Evolutionary conservation across 2,888 invertebrate species (phyloP).

Genomic region (Drosophila colorata): DNA sequence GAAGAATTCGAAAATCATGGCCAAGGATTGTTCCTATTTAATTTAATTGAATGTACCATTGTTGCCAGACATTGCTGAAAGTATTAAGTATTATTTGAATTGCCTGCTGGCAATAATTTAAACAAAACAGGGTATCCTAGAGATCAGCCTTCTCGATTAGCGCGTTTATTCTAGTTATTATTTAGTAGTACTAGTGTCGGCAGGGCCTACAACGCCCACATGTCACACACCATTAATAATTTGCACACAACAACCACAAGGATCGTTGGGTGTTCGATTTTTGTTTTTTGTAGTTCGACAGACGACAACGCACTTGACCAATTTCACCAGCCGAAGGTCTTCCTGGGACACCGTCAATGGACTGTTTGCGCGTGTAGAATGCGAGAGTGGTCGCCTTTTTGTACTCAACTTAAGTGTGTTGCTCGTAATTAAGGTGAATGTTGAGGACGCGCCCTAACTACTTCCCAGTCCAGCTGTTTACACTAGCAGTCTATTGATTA

Average conservation of each 20-base stretch:
- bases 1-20: too few species aligned
- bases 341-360: not conserved
- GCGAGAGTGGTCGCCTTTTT: not conserved
- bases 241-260: not conserved
- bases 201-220: not conserved
- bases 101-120: too few species aligned
- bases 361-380: slow-evolving; percentile 22
- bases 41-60: too few species aligned
- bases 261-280: slow-evolving; percentile 37
- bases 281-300: slow-evolving; percentile 23
- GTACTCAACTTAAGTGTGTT: slow-evolving; percentile 1
- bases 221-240: slow-evolving; percentile 10
- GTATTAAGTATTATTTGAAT: too few species aligned
- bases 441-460: slow-evolving; percentile 30
- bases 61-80: too few species aligned
- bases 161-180: not conserved
- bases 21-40: too few species aligned
- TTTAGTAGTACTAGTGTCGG: not conserved
- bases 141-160: not conserved
- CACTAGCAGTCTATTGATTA: slow-evolving; percentile 36
- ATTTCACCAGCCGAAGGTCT: slow-evolving; percentile 3
- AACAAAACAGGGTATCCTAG: not conserved
- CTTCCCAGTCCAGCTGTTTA: slow-evolving; percentile 5
- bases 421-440: slow-evolving; percentile 56
- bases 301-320: slow-evolving; percentile 14